Evolutionary conservation across 2,888 invertebrate species (phyloP).

Genomic region (Ophion slaviceki): DNA sequence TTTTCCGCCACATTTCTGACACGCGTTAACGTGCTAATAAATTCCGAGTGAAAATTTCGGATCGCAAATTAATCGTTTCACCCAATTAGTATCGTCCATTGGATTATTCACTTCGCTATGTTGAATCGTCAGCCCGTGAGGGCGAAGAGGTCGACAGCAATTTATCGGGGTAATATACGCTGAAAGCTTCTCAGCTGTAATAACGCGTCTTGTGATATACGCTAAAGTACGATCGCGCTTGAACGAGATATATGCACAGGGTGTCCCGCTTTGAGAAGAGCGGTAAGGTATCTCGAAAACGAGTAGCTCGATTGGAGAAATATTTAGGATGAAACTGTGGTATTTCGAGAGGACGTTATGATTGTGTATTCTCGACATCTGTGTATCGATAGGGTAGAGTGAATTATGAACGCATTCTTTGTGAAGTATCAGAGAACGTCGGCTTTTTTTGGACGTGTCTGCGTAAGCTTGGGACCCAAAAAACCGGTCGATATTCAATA

Average conservation of each 20-base stretch:
- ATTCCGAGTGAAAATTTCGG: not conserved
- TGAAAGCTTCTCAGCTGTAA: conserved; percentile 3
- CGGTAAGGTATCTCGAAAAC: not conserved
- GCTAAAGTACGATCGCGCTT: conserved; percentile 7
- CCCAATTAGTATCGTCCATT: not conserved
- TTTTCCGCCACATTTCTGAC: not conserved
- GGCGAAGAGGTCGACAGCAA: not conserved
- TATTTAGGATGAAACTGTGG: not conserved
- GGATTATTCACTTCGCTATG: not conserved
- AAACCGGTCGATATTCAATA: too few species aligned
- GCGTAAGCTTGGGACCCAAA: too few species aligned
- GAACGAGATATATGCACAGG: conserved; percentile 14
- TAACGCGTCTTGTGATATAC: conserved; percentile 16
- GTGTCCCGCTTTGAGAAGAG: not conserved
- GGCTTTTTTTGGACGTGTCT: too few species aligned
- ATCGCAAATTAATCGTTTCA: conserved; percentile 21
- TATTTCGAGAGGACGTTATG: not conserved
- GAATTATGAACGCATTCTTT: too few species aligned
- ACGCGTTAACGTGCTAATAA: not conserved
- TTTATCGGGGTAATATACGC: not conserved
- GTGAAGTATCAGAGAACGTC: too few species aligned
- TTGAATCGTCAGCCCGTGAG: not conserved
- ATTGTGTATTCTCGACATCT: not conserved
- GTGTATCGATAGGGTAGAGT: too few species aligned
- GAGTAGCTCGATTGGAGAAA: not conserved